Conservation (phyloP, 1,140 invertebrate species). For the Eufriesea mexicana region DNA sequence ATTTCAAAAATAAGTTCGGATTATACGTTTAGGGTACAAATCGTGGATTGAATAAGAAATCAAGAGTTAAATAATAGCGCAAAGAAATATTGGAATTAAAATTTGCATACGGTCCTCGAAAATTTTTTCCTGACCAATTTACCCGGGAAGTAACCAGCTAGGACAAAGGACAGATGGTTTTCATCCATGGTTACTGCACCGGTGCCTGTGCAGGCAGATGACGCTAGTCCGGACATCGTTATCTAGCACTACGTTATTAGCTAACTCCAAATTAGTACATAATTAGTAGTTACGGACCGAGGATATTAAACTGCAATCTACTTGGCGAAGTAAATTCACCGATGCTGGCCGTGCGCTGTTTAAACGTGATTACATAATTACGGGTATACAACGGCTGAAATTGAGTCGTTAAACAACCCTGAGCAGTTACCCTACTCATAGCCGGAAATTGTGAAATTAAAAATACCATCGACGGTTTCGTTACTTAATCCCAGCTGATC, state of each 20-base stretch:
- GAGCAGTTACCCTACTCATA: too few relatives aligned
- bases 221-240: conserved; percentile 44
- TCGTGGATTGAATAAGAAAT: too few relatives aligned
- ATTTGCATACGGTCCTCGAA: too few relatives aligned
- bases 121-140: too few relatives aligned
- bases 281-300: conserved; percentile 53
- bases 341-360: conserved; percentile 35
- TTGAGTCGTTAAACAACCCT: conserved; percentile 45
- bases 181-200: background rate
- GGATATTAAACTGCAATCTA: conserved; percentile 60
- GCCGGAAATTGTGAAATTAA: conserved; percentile 14
- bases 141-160: background rate
- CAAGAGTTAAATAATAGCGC: too few relatives aligned
- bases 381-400: conserved; percentile 33
- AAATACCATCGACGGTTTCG: background rate
- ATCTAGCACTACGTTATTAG: conserved; percentile 54
- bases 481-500: background rate
- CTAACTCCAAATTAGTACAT: conserved; percentile 64
- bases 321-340: conserved; percentile 49
- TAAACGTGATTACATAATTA: conserved; percentile 50
- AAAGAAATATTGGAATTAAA: too few relatives aligned
- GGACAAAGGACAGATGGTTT: background rate
- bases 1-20: too few relatives aligned
- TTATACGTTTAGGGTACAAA: too few relatives aligned
- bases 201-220: conserved; percentile 54